Base-by-base conservation (phyloP, 2,888 invertebrate species). In the Pammene fasciana region DNA sequence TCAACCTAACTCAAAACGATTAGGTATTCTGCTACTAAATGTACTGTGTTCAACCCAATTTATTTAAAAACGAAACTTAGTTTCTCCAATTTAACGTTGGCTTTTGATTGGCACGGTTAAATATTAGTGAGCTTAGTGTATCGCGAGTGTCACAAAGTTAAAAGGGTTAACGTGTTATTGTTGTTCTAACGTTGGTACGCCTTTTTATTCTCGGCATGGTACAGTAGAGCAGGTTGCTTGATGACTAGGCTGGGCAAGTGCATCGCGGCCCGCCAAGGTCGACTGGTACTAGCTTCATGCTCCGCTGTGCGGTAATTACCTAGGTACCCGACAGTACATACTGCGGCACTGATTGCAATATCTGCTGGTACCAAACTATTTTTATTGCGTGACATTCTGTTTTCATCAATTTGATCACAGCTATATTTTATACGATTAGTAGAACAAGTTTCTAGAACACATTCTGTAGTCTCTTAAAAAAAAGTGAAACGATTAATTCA, bases 221-320 rank as follows among this genome's bases (percentile, higher is more conserved):
- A 11, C 6, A 38, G 57, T 64, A 64, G 55, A 59, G 50, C 36
- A 52, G 38, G 46, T 59, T 52, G 68, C 64, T 41, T 65, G 68
- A 70, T 70, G 65, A 65, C 60, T 70, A 65, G 60, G 60, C 59
- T 54, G 50, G 52, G 64, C 55, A 73, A 71, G 67, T 73, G 73
- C 74, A 73, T 67, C 72, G 73, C 60, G 46, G 41, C 38, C 55
- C 62, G 62, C 61, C 73, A 74, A 74, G 74, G 74, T 72, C 72
- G 65, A 72, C 74, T 14, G 71, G 72, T 74, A 50, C 67, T 65
- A 55, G 54, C 65, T 65, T 65, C 65, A 41, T 70, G 59, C 65
- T 70, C 26, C 11, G 66, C 41, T 46, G 59, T 59, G 59, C 60
- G 70, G 70, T 65, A 65, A 65, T 60, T 65, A 64, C 8, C 4